These are phyloP conservation scores for Myiotriccus ornatus DNA, from an alignment of 2,797 vertebrate genomes.

Conservation along the genomic window DNA sequence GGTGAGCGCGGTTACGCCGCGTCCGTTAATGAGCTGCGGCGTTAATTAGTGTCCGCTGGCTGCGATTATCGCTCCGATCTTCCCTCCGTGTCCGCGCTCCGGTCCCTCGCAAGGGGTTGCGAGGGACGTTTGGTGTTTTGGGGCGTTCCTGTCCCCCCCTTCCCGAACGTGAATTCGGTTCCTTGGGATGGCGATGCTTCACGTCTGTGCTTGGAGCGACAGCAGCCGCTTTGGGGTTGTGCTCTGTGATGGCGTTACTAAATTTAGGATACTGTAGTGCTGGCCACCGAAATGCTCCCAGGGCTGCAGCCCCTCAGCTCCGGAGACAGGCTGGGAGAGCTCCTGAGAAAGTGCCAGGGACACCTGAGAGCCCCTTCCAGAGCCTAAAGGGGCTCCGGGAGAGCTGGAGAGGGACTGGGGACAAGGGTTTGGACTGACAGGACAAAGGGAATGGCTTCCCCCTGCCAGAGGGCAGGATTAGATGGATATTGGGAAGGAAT, in stretches of 20 bases:
- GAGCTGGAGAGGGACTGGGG: neutral
- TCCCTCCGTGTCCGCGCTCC: accelerated
- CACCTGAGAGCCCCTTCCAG: accelerated
- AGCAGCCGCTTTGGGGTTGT: neutral
- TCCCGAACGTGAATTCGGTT: neutral
- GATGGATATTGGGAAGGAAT: neutral
- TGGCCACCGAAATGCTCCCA: neutral
- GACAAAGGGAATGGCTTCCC: neutral
- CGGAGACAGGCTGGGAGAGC: neutral
- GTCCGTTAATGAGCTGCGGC: neutral
- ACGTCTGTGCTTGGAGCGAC: neutral
- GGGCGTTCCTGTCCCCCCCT: neutral
- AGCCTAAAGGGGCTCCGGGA: accelerated
- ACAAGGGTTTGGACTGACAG: neutral
- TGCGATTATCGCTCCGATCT: accelerated
- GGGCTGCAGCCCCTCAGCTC: neutral
- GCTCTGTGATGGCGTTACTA: neutral
- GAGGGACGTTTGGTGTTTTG: neutral
- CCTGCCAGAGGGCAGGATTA: neutral
- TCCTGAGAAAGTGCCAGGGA: neutral
- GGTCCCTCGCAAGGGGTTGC: neutral
- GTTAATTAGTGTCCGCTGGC: neutral
- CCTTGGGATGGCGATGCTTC: neutral
- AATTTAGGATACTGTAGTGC: neutral
- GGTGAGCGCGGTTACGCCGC: neutral